phyloP scores from a whole-genome alignment of 2,888 invertebrate species.

The Caenorhabditis uteleia region DNA sequence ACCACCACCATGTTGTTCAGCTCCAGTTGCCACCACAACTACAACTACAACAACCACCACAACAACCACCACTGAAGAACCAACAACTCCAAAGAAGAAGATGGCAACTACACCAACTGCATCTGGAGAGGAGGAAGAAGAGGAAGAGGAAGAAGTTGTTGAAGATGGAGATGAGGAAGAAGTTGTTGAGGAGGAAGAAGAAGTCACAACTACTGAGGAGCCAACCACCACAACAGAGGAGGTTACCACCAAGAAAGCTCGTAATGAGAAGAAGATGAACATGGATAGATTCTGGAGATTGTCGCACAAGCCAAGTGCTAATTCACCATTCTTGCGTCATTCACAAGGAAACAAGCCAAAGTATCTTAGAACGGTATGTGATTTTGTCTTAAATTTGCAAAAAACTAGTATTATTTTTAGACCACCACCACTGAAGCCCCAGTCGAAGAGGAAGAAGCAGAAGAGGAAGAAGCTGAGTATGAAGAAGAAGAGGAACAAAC shows the following conservation, averaged over 20 bases:
- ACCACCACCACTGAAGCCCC: constrained; percentile 31
- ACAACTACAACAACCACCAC: constrained; percentile 26
- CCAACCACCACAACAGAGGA: not conserved
- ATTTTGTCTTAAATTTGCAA: not conserved
- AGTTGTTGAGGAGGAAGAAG: constrained; percentile 19
- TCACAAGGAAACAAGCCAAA: constrained; percentile 26
- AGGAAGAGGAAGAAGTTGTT: constrained; percentile 20
- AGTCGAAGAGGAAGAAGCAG: constrained; percentile 17
- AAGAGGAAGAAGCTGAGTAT: constrained; percentile 20
- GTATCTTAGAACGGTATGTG: constrained; percentile 27
- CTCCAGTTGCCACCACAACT: constrained; percentile 25
- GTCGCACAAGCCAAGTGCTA: constrained; percentile 46
- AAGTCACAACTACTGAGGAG: constrained; percentile 10
- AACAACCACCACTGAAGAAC: constrained; percentile 3
- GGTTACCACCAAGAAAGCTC: constrained; percentile 1
- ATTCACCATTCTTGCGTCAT: constrained; percentile 39
- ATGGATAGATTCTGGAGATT: constrained; percentile 67
- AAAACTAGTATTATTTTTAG: constrained; percentile 5
- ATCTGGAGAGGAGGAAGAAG: constrained; percentile 17
- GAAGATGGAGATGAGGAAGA: constrained; percentile 18
- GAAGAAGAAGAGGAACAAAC: constrained; percentile 23
- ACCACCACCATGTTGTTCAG: constrained; percentile 53
- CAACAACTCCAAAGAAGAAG: constrained; percentile 1
- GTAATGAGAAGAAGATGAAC: constrained; percentile 52
- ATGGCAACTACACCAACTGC: constrained; percentile 6